phyloP scores from a whole-genome alignment of 2,113 vertebrate species.

The Brachyhypopomus occidentalis region DNA sequence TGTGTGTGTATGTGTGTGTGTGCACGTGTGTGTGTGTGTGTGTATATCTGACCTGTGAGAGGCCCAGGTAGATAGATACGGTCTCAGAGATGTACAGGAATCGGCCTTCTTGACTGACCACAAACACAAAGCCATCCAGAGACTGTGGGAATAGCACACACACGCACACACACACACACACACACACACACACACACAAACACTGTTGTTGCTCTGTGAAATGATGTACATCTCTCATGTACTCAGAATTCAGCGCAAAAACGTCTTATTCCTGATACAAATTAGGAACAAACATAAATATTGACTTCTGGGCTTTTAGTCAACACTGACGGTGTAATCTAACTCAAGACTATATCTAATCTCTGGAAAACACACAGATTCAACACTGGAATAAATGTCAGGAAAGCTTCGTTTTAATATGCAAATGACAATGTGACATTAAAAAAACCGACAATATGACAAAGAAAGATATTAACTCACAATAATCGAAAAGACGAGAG shows the following conservation, averaged over 20 bases:
- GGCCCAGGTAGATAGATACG: slow-evolving; percentile 90
- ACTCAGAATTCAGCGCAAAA: slow-evolving; percentile 35
- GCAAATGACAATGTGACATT: too few species aligned
- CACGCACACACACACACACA: slow-evolving; percentile 27
- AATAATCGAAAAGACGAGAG: slow-evolving; percentile 27
- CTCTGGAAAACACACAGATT: too few species aligned
- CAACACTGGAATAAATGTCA: background rate
- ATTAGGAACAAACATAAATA: background rate
- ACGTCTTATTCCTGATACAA: background rate
- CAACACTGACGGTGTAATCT: background rate
- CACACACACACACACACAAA: slow-evolving; percentile 27
- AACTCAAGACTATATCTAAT: background rate
- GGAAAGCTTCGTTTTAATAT: too few species aligned
- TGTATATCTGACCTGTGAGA: slow-evolving; percentile 84
- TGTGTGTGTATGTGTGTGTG: slow-evolving; percentile 15
- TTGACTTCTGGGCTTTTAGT: background rate
- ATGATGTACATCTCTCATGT: too few species aligned
- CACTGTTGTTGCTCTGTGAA: too few species aligned
- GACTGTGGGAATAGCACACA: slow-evolving; percentile 73
- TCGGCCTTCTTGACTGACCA: slow-evolving; percentile 87
- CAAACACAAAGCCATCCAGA: slow-evolving; percentile 90
- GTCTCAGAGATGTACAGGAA: slow-evolving; percentile 95
- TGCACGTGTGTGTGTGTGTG: slow-evolving; percentile 28
- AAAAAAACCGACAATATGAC: too few species aligned
- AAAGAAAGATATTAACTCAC: background rate